Percentiles rank a stretch among this genome's conserved stretches.
Evolutionary conservation across 2,113 vertebrate species (phyloP).

Genomic region (Serilophus lunatus): DNA sequence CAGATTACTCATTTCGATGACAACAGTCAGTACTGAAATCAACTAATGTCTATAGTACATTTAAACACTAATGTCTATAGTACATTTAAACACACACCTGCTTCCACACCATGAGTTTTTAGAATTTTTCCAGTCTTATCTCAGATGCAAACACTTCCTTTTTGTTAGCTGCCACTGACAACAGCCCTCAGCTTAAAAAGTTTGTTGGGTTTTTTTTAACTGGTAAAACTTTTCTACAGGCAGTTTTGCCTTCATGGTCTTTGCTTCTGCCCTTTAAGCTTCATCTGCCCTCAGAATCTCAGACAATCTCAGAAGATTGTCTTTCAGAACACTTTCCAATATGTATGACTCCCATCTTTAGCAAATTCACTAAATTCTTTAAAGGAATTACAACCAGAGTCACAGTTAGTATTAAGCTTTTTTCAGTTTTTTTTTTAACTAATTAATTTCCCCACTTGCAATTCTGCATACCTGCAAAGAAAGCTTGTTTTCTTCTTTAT

Average conservation of each 20-base stretch:
- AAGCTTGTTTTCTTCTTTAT: not conserved
- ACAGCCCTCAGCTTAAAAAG: not conserved
- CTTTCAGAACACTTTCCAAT: not conserved
- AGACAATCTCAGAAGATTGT: not conserved
- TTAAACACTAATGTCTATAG: not conserved
- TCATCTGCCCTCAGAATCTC: no score
- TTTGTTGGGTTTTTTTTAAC: not conserved
- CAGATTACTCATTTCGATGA: not conserved
- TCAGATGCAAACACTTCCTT: not conserved
- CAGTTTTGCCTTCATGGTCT: not conserved
- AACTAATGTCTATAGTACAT: not conserved
- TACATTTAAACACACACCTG: not conserved
- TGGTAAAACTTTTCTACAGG: fast-evolving
- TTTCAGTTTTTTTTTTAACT: not conserved
- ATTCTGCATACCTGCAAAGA: not conserved
- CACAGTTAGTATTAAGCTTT: not conserved
- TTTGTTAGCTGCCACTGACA: not conserved
- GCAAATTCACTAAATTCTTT: not conserved
- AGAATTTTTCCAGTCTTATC: not conserved
- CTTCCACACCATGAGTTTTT: not conserved
- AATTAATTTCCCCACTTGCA: not conserved
- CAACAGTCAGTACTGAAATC: not conserved
- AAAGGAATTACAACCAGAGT: not conserved
- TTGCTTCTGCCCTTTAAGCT: not conserved
- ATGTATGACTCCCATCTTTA: not conserved